These are phyloP conservation scores for Scaeva pyrastri DNA, from an alignment of 2,888 invertebrate genomes.

Conservation along the genomic window DNA sequence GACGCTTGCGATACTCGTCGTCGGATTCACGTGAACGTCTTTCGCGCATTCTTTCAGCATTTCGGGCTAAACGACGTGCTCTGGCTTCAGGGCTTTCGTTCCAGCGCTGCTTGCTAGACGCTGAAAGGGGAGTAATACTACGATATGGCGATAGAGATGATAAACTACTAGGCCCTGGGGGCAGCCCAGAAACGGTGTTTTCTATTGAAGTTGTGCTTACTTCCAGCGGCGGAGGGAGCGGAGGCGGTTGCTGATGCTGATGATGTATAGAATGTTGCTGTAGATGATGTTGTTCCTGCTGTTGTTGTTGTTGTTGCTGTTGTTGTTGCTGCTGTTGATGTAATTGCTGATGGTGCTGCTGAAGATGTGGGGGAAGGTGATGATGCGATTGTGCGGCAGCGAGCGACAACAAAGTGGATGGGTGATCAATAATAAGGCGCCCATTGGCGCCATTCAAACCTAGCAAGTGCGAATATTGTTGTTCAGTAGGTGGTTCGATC, in stretches of 20 bases:
- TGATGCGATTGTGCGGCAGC: constrained; percentile 79
- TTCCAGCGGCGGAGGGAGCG: constrained; percentile 18
- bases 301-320: constrained; percentile 79
- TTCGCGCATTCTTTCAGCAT: constrained; percentile 84
- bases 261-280: constrained; percentile 78
- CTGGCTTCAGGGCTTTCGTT: constrained; percentile 84
- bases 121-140: constrained; percentile 73
- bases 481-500: constrained; percentile 83
- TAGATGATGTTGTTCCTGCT: constrained; percentile 77
- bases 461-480: constrained; percentile 82
- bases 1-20: constrained; percentile 83
- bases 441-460: constrained; percentile 83
- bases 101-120: constrained; percentile 81
- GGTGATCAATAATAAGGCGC: constrained; percentile 82
- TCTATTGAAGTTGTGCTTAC: constrained; percentile 38
- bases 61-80: constrained; percentile 83
- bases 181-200: constrained; percentile 49
- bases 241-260: constrained; percentile 45
- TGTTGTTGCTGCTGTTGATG: constrained; percentile 73
- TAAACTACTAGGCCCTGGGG: constrained; percentile 66
- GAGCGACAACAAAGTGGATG: constrained; percentile 82
- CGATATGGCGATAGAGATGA: constrained; percentile 73
- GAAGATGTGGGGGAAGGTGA: constrained; percentile 66
- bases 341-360: constrained; percentile 77
- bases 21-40: constrained; percentile 83